phyloP scores from a whole-genome alignment of 92 coral and sea anemone species.

The Epizoanthus fatuus region DNA sequence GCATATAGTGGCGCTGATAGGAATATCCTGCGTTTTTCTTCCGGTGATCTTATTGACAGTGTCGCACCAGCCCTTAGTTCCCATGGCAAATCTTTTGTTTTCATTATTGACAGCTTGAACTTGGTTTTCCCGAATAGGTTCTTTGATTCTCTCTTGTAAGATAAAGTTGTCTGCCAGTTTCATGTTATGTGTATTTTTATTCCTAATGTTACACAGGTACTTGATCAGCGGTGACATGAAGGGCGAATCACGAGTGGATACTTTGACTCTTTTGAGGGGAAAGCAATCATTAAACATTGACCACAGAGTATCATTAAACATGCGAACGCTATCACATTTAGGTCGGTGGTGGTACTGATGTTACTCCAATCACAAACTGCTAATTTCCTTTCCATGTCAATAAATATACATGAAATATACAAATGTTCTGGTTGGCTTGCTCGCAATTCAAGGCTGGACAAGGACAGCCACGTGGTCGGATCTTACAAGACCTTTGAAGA shows the following conservation, averaged over 20 bases:
- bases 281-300: conserved; percentile 61
- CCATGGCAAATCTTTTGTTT: conserved; percentile 45
- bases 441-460: conserved; percentile 36
- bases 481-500: conserved; percentile 62
- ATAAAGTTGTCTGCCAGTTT: conserved; percentile 2
- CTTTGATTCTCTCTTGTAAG: conserved; percentile 55
- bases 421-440: conserved; percentile 63
- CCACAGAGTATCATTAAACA: conserved; percentile 48
- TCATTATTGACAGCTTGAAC: conserved; percentile 57
- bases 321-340: conserved; percentile 39
- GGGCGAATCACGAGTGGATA: conserved; percentile 72
- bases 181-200: conserved; percentile 32
- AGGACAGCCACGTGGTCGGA: conserved; percentile 77
- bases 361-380: conserved; percentile 54
- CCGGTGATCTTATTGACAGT: conserved; percentile 66
- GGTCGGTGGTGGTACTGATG: conserved; percentile 30
- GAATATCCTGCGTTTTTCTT: conserved; percentile 53
- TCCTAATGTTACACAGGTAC: conserved; percentile 63
- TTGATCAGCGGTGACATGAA: conserved; percentile 69
- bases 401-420: conserved; percentile 61
- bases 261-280: conserved; percentile 49
- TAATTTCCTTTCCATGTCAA: not conserved
- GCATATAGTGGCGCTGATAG: conserved; percentile 40
- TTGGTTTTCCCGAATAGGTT: conserved; percentile 58
- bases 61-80: conserved; percentile 73